phyloP scores from a whole-genome alignment of 2,888 invertebrate species.

The Cephus spinipes region DNA sequence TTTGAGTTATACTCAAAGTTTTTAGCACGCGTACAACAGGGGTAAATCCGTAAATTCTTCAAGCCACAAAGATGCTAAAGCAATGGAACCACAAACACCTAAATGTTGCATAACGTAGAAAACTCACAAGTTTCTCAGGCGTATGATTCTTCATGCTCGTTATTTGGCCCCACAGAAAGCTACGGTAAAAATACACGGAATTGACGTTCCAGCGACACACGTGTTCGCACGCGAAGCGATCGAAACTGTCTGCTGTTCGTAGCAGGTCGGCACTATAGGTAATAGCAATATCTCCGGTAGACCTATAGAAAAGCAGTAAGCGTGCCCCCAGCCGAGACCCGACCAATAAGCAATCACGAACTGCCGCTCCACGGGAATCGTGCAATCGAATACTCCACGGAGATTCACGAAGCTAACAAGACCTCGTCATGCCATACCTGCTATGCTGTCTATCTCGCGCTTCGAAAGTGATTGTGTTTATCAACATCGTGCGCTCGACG shows the following conservation, averaged over 20 bases:
- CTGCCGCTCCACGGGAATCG: background rate
- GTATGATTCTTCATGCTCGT: constrained; percentile 33
- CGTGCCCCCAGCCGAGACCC: background rate
- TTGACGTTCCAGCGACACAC: background rate
- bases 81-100: background rate
- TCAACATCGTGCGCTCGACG: background rate
- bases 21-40: background rate
- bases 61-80: background rate
- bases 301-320: background rate
- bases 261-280: background rate
- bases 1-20: background rate
- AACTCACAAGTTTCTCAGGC: constrained; percentile 39
- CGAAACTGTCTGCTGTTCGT: background rate
- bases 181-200: background rate
- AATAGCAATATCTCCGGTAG: background rate
- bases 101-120: background rate
- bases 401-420: background rate
- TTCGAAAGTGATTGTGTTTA: background rate
- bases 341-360: background rate
- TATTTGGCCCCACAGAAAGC: background rate
- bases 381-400: background rate
- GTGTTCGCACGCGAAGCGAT: background rate
- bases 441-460: background rate
- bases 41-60: background rate
- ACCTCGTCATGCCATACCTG: background rate